These are phyloP conservation scores for Amphimallon solstitiale DNA, from an alignment of 2,888 invertebrate genomes.

Conservation along the genomic window DNA sequence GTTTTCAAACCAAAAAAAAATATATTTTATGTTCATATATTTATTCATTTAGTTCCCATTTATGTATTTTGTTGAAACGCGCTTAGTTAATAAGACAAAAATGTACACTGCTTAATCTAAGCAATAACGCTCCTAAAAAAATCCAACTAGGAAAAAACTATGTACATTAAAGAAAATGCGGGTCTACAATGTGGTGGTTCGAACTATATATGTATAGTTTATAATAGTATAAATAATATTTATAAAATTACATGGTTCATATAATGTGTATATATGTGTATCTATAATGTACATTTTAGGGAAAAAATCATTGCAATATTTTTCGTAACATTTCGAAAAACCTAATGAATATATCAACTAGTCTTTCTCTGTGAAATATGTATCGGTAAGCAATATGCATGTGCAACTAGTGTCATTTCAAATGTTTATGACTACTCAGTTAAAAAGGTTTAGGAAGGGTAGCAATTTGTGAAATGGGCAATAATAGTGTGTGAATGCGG, in stretches of 20 bases:
- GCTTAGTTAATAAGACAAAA: conserved; percentile 33
- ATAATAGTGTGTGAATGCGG: too few species aligned
- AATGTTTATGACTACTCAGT: too few species aligned
- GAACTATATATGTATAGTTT: conserved; percentile 19
- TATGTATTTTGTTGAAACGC: conserved; percentile 3
- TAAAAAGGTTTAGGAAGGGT: too few species aligned
- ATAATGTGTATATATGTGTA: conserved; percentile 34
- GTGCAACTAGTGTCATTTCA: too few species aligned
- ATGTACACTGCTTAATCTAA: conserved; percentile 33
- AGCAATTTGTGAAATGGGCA: too few species aligned
- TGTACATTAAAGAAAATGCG: conserved; percentile 26
- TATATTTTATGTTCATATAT: not conserved
- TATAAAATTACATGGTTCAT: not conserved
- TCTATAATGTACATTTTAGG: conserved; percentile 28
- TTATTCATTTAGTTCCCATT: not conserved
- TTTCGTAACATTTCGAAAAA: conserved; percentile 23
- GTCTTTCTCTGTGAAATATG: too few species aligned
- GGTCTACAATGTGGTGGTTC: conserved; percentile 34
- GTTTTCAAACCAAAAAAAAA: not conserved
- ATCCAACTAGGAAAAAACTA: too few species aligned
- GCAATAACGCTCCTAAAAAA: conserved; percentile 30
- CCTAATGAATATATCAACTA: not conserved
- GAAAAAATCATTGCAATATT: conserved; percentile 29
- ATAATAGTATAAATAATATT: conserved; percentile 31
- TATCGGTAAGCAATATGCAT: too few species aligned